Conservation (phyloP, 2,888 invertebrate genomes). For the Meteorus cinctellus region DNA sequence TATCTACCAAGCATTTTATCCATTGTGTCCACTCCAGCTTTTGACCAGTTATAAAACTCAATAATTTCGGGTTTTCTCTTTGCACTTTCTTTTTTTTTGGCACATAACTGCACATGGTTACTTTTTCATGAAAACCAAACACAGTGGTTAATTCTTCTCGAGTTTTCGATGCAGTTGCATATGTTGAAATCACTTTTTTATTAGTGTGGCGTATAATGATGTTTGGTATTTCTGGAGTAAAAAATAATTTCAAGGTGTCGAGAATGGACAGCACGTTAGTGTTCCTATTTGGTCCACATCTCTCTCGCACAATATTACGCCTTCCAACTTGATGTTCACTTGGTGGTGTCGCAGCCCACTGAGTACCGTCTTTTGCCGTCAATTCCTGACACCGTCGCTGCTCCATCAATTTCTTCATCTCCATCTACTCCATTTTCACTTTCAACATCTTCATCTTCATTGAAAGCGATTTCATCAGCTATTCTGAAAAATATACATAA, state of each 20-base stretch:
- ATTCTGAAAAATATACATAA: slow-evolving; percentile 40
- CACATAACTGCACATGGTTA: slow-evolving; percentile 54
- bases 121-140: slow-evolving; percentile 55
- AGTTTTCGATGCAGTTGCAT: slow-evolving; percentile 47
- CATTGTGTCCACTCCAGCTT: slow-evolving; percentile 51
- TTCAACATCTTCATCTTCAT: slow-evolving; percentile 43
- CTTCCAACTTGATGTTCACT: slow-evolving; percentile 38
- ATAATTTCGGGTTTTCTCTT: slow-evolving; percentile 54
- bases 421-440: slow-evolving; percentile 38
- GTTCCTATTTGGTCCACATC: slow-evolving; percentile 41
- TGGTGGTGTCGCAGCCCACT: slow-evolving; percentile 43
- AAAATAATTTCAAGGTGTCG: slow-evolving; percentile 45
- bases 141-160: slow-evolving; percentile 48
- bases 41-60: slow-evolving; percentile 51
- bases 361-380: slow-evolving; percentile 45
- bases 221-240: slow-evolving; percentile 40
- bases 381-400: slow-evolving; percentile 32
- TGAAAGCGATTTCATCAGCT: slow-evolving; percentile 41
- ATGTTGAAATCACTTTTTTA: slow-evolving; percentile 28
- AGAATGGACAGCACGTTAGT: slow-evolving; percentile 41
- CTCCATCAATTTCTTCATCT: slow-evolving; percentile 42
- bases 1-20: slow-evolving; percentile 51
- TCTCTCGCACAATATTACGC: slow-evolving; percentile 41
- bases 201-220: slow-evolving; percentile 28
- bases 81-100: slow-evolving; percentile 54